Evolutionary conservation across 2,113 vertebrate genomes (phyloP).

Genomic region (Laticauda colubrina): DNA sequence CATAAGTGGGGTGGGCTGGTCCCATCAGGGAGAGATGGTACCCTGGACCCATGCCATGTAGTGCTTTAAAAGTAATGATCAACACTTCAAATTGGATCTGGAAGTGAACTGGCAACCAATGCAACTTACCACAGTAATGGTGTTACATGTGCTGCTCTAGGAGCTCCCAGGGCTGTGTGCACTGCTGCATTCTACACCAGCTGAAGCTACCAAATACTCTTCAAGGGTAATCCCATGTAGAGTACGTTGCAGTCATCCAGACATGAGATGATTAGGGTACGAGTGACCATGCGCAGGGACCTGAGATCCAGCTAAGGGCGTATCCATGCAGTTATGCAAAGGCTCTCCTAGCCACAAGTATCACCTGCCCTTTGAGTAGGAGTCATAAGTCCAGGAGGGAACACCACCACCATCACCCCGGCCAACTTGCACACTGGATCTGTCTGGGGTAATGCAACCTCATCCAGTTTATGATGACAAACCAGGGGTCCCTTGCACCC

Average conservation of each 20-base stretch:
- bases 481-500: background rate
- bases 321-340: background rate
- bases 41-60: too few relatives aligned
- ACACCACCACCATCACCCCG: background rate
- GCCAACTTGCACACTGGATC: background rate
- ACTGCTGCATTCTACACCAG: background rate
- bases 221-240: background rate
- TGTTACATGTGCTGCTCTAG: background rate
- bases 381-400: background rate
- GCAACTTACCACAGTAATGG: background rate
- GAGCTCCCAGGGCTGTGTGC: too few relatives aligned
- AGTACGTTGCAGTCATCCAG: background rate
- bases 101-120: background rate
- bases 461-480: background rate
- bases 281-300: accelerated
- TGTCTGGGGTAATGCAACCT: background rate
- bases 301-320: background rate
- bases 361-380: background rate
- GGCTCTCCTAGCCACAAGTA: background rate
- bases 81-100: background rate
- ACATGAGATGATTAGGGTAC: background rate
- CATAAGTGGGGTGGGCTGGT: background rate
- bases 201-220: background rate
- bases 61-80: background rate
- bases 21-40: background rate